phyloP scores from a whole-genome alignment of 2,113 vertebrate genomes.

The Phyllopteryx taeniolatus region DNA sequence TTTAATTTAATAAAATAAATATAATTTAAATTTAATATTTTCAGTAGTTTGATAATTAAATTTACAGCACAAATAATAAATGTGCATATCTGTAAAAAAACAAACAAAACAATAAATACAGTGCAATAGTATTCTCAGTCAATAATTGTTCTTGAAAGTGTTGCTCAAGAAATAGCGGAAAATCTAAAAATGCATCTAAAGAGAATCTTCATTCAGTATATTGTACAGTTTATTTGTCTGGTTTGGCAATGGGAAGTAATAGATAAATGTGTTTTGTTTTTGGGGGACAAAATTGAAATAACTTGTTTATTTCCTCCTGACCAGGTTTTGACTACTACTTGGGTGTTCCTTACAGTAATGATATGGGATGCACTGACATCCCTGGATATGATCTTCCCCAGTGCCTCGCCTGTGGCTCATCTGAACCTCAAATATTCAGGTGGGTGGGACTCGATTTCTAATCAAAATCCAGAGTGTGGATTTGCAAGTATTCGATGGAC shows the following conservation, averaged over 20 bases:
- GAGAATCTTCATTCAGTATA: background rate
- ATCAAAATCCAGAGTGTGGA: background rate
- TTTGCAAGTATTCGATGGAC: background rate
- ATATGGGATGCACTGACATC: conserved; percentile 92
- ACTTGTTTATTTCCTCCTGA: conserved; percentile 18
- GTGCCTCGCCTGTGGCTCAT: conserved; percentile 74
- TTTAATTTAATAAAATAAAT: no score
- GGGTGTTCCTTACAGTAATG: conserved; percentile 93
- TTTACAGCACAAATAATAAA: no score
- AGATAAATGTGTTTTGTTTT: background rate
- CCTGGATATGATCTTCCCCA: conserved; percentile 83
- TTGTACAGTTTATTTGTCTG: no score
- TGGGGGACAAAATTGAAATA: background rate
- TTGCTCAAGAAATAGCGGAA: no score
- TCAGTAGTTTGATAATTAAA: no score
- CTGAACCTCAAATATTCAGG: conserved; percentile 13
- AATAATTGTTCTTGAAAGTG: no score
- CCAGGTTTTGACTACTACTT: conserved; percentile 93
- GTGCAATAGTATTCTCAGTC: no score
- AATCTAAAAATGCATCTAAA: no score
- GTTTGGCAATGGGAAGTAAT: background rate
- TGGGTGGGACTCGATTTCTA: conserved; percentile 8
- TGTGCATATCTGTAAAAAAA: no score
- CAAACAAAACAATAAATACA: no score
- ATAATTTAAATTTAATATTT: no score